Conservation (phyloP, 92 coral and sea anemone genomes). For the Epizoanthus stellaris region DNA sequence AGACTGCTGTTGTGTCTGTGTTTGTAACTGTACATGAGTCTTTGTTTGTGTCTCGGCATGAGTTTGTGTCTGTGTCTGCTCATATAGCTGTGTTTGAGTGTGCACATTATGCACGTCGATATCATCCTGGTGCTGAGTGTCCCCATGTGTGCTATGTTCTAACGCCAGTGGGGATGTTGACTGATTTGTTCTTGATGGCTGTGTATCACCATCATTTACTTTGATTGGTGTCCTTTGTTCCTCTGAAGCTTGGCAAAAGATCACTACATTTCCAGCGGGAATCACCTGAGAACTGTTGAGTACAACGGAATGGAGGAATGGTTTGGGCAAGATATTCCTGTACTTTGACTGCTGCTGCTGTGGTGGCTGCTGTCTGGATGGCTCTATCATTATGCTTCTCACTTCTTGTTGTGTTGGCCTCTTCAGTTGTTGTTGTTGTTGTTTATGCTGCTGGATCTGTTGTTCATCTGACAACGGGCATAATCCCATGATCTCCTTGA, state of each 20-base stretch:
- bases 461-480: not conserved
- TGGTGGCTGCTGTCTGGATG: not conserved
- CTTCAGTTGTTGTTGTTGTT: constrained; percentile 13
- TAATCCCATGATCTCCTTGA: not conserved
- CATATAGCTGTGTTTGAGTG: constrained; percentile 6
- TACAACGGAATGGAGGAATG: not conserved
- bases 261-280: constrained; percentile 19
- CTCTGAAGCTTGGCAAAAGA: constrained; percentile 19
- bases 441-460: constrained; percentile 15
- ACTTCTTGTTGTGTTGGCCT: not conserved
- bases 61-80: not conserved
- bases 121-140: not conserved
- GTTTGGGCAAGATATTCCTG: constrained; percentile 34
- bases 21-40: not conserved
- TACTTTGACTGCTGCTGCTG: constrained; percentile 1
- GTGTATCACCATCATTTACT: not conserved
- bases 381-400: not conserved
- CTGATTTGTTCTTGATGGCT: not conserved
- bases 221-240: constrained; percentile 11
- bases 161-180: not conserved
- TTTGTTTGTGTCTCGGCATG: constrained; percentile 33
- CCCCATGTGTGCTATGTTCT: not conserved
- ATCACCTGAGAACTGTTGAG: not conserved
- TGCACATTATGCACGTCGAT: not conserved
- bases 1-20: not conserved